phyloP scores from a whole-genome alignment of 2,113 vertebrate genomes.

The Strix aluco region DNA sequence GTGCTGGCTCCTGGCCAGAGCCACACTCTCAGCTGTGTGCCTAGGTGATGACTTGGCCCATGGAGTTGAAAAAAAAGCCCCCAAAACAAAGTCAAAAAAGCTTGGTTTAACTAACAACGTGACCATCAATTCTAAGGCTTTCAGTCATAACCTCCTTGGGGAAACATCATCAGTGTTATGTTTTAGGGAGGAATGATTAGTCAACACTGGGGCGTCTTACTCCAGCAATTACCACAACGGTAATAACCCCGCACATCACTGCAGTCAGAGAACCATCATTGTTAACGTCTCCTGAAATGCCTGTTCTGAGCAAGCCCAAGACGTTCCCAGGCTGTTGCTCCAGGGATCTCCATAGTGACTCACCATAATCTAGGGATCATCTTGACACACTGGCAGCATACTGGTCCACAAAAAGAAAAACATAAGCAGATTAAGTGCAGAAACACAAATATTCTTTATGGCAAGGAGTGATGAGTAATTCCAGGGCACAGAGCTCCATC shows the following conservation, averaged over 20 bases:
- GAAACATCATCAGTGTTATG: not conserved
- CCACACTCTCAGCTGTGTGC: rapidly evolving
- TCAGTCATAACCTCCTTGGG: not conserved
- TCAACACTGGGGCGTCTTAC: not conserved
- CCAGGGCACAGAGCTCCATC: not conserved
- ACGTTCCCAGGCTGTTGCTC: not conserved
- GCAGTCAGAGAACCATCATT: not conserved
- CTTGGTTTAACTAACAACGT: not conserved
- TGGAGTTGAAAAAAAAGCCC: not conserved
- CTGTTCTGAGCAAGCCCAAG: not conserved
- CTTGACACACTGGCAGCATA: not conserved
- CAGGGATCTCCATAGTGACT: not conserved
- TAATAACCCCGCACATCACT: not conserved
- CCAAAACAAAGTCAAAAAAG: not conserved
- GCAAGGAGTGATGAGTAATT: not conserved
- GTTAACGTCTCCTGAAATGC: not conserved
- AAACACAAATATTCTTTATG: not conserved
- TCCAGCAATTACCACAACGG: not conserved
- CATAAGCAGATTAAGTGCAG: not conserved
- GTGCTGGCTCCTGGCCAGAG: not conserved
- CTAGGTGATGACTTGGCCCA: not conserved
- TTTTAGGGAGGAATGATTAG: not conserved
- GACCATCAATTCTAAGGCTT: not conserved
- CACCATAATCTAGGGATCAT: not conserved
- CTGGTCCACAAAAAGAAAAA: not conserved